Base-by-base conservation (phyloP, 2,888 invertebrate genomes). In the Lochmaea capreae region DNA sequence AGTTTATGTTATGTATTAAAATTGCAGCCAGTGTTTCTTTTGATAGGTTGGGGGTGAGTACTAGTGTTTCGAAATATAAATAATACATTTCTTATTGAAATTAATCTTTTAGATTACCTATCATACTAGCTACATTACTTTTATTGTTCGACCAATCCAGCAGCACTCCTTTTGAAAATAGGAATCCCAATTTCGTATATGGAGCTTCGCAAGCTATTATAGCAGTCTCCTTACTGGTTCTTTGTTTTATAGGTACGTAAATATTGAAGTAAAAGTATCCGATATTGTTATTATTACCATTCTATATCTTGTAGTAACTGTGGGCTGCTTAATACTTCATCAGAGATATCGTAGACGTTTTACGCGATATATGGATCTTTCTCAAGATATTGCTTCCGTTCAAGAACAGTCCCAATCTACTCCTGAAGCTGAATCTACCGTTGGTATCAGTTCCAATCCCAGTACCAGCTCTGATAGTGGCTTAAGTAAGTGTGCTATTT, bases 1-100 rank as follows among this genome's bases (percentile, higher is more conserved):
- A 96, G 96, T 76, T 89, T 96, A 3, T 94, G 95, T 82, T 95
- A 94, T 86, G 93, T 96, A 72, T 88, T 95, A 42, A 92, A 93
- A 66, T 84, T 96, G 2, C 93, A 94, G 87, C 94, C 94, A 0
- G 88, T 90, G 81, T 91, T 93, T 85, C 89, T 91, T 71, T 83
- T 89, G 1, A 80, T 89, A 61, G 91, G 90, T 76, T 91, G 90
- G 90, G 90, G 90, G 90, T 91, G 85, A 85, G 61, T 67, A 39
- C n/a, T 69, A 12, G 49, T 49, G 16, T 22, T 43, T 2, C 11
- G 12, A 61, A 43, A 6, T 4, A 61, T 49, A n/a, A 14, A n/a
- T n/a, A 14, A 49, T 14, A n/a, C n/a, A n/a, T 49, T 49, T n/a
- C n/a, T 12, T 52, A 52, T n/a, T 52, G 5, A 52, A 52, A n/a